Percentiles rank a stretch among this genome's conserved stretches.
Conservation (phyloP, 2,797 vertebrate genomes). For the Melanotaenia boesemani region DNA sequence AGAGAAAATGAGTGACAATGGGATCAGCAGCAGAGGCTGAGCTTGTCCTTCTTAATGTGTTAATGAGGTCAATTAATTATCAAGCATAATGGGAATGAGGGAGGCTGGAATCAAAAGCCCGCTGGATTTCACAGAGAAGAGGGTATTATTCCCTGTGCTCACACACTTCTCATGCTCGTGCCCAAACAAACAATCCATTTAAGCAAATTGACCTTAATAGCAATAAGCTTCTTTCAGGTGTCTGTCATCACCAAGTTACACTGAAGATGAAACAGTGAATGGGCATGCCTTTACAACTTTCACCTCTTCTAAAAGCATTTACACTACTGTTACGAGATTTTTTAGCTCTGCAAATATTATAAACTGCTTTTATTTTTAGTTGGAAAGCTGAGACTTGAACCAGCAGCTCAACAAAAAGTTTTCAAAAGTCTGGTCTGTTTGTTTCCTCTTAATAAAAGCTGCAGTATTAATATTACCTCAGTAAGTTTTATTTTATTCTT, state of each 20-base stretch:
- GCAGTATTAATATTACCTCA: no score
- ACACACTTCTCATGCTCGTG: slow-evolving; percentile 25
- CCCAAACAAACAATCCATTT: slow-evolving; percentile 26
- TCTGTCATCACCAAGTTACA: slow-evolving; percentile 26
- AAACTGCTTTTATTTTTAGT: no score
- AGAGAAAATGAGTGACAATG: slow-evolving; percentile 9
- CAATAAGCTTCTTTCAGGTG: slow-evolving; percentile 13
- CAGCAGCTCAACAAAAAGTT: neutral
- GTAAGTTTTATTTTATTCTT: neutral
- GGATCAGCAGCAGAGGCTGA: slow-evolving; percentile 10
- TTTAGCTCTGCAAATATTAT: neutral
- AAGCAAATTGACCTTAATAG: slow-evolving; percentile 20
- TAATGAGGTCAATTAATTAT: slow-evolving; percentile 61
- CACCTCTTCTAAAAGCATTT: neutral
- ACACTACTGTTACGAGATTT: slow-evolving; percentile 3
- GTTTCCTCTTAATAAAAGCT: neutral
- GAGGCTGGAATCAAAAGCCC: slow-evolving; percentile 13
- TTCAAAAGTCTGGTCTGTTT: neutral
- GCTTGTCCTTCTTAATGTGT: slow-evolving; percentile 36
- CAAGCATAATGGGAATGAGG: slow-evolving; percentile 7
- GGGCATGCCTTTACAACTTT: slow-evolving; percentile 7
- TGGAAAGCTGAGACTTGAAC: slow-evolving; percentile 1
- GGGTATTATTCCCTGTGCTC: slow-evolving; percentile 19
- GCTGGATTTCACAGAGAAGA: slow-evolving; percentile 17
- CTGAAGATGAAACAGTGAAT: neutral